Evolutionary conservation across 2,113 vertebrate genomes (phyloP).

Genomic region (Gnathonemus longibarbis): DNA sequence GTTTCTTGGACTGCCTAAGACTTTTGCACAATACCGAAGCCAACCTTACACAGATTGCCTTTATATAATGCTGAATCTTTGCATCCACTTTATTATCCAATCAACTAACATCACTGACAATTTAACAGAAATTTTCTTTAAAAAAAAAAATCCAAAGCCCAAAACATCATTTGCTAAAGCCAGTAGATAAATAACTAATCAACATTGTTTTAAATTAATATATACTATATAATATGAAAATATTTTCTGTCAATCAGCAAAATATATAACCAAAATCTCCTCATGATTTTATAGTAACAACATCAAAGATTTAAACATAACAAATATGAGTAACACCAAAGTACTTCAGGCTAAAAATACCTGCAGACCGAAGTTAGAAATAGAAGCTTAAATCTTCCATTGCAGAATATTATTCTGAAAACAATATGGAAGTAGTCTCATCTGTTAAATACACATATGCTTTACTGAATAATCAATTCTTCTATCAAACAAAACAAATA

Average conservation of each 20-base stretch:
- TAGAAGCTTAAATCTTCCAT: not conserved
- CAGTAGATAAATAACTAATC: not conserved
- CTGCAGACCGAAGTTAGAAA: not conserved
- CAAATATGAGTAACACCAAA: not conserved
- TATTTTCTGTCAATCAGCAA: not conserved
- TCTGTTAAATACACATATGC: not conserved
- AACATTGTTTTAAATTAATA: not conserved
- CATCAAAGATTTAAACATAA: not conserved
- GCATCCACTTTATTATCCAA: not conserved
- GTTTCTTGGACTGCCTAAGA: not conserved
- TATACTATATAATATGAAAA: not conserved
- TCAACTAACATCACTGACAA: not conserved
- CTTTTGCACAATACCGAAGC: not conserved
- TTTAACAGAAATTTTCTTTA: not conserved
- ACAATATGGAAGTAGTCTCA: not conserved
- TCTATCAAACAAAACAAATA: not conserved
- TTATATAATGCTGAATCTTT: not conserved
- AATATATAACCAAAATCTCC: not conserved
- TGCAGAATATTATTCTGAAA: not conserved
- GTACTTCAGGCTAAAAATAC: not conserved
- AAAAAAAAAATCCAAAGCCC: not conserved
- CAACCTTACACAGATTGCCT: not conserved
- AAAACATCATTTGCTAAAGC: not conserved
- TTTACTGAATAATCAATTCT: not conserved
- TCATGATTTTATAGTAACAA: not conserved